phyloP scores from a whole-genome alignment of 2,888 invertebrate species.

The Lycaena phlaeas region DNA sequence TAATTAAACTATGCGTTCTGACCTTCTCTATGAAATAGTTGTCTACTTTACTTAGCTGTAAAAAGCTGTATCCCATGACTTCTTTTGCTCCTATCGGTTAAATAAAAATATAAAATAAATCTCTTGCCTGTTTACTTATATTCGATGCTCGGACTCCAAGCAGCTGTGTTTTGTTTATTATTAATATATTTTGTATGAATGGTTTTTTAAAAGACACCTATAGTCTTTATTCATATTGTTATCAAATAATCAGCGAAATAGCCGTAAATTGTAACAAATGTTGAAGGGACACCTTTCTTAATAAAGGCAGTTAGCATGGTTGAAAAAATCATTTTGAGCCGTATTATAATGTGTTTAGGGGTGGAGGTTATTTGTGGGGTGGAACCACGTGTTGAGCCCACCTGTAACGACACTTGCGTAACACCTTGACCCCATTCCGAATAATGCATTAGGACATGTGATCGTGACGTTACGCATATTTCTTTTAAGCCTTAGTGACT shows the following conservation, averaged over 20 bases:
- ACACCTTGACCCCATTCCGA: slow-evolving; percentile 44
- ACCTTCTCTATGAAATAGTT: no score
- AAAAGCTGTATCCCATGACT: no score
- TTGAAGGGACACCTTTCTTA: slow-evolving; percentile 15
- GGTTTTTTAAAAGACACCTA: no score
- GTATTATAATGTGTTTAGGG: slow-evolving; percentile 13
- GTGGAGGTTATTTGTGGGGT: slow-evolving; percentile 30
- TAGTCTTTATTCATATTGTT: no score
- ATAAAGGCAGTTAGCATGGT: neutral
- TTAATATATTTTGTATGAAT: no score
- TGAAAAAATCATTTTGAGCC: slow-evolving; percentile 17
- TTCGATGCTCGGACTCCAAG: no score
- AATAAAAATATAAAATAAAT: no score
- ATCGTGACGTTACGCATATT: neutral
- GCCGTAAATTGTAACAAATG: slow-evolving; percentile 36
- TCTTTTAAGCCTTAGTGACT: neutral
- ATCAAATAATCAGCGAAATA: slow-evolving; percentile 19
- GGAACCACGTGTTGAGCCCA: slow-evolving; percentile 47
- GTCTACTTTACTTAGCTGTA: no score
- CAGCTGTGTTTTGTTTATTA: no score
- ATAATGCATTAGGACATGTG: slow-evolving; percentile 22
- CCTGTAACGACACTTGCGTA: slow-evolving; percentile 54
- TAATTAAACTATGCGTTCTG: no score
- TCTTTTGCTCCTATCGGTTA: no score
- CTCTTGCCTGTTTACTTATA: no score